Evolutionary conservation across 2,888 invertebrate species (phyloP).

Genomic region (Thymelicus lineola): DNA sequence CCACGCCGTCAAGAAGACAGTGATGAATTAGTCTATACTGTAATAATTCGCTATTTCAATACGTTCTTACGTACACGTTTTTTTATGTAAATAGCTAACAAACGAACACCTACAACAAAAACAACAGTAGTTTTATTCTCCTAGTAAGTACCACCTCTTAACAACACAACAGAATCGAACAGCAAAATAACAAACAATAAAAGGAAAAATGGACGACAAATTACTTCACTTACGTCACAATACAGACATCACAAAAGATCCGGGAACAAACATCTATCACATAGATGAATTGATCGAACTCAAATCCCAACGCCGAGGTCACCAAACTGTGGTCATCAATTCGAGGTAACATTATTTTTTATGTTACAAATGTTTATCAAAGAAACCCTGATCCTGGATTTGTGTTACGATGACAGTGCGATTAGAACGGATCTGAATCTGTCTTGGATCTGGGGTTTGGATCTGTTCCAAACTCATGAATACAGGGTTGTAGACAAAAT

Average conservation of each 20-base stretch:
- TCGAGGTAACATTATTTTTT: background rate
- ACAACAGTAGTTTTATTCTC: no score
- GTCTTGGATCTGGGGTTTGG: background rate
- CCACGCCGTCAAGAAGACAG: no score
- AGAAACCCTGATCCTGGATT: background rate
- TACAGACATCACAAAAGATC: background rate
- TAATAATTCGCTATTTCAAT: no score
- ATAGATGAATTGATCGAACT: conserved; percentile 5
- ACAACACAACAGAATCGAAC: no score
- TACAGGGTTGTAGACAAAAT: conserved; percentile 1
- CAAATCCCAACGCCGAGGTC: background rate
- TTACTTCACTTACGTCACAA: background rate
- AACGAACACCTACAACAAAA: no score
- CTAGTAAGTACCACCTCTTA: no score
- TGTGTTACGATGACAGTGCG: background rate
- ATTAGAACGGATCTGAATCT: background rate
- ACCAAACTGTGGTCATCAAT: background rate
- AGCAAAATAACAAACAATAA: no score
- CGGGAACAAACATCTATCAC: background rate
- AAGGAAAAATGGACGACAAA: no score
- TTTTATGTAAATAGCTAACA: no score
- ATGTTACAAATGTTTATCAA: background rate
- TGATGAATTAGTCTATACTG: no score
- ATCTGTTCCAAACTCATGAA: conserved; percentile 7
- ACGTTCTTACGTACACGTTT: no score